Conservation (phyloP, 2,888 invertebrate genomes). For the Cepaea hortensis region DNA sequence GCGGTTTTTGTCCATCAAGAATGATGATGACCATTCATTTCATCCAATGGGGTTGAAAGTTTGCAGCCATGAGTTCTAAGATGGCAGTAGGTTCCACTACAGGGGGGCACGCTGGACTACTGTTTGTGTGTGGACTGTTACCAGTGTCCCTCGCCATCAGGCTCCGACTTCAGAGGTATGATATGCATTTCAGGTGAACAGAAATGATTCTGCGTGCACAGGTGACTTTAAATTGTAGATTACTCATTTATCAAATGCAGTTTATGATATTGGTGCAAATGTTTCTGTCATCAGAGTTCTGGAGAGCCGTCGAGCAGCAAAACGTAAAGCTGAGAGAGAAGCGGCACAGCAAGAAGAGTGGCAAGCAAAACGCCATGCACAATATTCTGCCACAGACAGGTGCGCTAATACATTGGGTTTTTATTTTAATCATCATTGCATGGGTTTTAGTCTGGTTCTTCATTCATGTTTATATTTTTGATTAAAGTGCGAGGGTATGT, state of each 20-base stretch:
- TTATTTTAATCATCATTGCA: not conserved
- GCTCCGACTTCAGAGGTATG: too few relatives aligned
- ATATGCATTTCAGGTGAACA: not conserved
- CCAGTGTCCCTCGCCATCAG: too few relatives aligned
- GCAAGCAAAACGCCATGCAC: slow-evolving; percentile 36
- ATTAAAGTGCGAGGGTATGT: not conserved
- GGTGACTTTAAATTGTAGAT: not conserved
- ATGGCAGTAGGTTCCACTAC: too few relatives aligned
- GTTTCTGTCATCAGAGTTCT: slow-evolving; percentile 24
- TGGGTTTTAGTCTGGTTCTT: not conserved
- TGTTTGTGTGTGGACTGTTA: too few relatives aligned
- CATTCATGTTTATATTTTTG: not conserved
- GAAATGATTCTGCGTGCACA: not conserved
- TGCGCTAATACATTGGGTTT: slow-evolving; percentile 1
- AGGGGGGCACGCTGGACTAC: too few relatives aligned
- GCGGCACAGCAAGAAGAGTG: slow-evolving; percentile 26
- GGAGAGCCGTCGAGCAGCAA: slow-evolving; percentile 33
- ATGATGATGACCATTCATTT: too few relatives aligned
- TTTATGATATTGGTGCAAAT: not conserved
- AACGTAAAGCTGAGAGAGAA: slow-evolving; percentile 16
- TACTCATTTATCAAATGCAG: not conserved
- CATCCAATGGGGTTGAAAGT: too few relatives aligned
- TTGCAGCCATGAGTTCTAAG: too few relatives aligned
- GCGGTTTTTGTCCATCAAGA: too few relatives aligned
- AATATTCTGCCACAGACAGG: slow-evolving; percentile 27